Conservation (phyloP, 2,888 invertebrate genomes). For the Acanthococcus lagerstroemiae region DNA sequence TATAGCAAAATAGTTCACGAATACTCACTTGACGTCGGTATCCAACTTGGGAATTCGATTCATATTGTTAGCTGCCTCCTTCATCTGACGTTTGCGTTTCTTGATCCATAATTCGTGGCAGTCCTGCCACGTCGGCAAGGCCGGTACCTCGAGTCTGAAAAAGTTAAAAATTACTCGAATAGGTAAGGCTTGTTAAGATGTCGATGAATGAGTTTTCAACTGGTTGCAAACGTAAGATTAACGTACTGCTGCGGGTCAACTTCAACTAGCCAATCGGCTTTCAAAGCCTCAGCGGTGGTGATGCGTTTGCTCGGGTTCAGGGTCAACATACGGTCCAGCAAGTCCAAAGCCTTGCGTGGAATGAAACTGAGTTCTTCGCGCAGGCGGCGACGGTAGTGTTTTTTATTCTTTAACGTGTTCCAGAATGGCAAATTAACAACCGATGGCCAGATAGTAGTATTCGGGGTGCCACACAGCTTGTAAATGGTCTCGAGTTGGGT, state of each 20-base stretch:
- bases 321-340: conserved; percentile 91
- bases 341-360: conserved; percentile 76
- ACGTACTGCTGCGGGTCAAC: conserved; percentile 78
- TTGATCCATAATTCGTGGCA: conserved; percentile 99
- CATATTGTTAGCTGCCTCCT: conserved; percentile 53
- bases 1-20: neutral
- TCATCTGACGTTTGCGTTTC: conserved; percentile 72
- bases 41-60: too few relatives aligned
- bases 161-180: too few relatives aligned
- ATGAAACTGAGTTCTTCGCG: conserved; percentile 89
- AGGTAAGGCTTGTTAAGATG: neutral
- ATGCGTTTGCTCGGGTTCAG: conserved; percentile 89
- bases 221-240: neutral
- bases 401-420: conserved; percentile 83
- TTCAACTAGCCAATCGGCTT: conserved; percentile 83
- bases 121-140: conserved; percentile 91
- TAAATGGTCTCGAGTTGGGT: conserved; percentile 91
- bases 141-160: conserved; percentile 65
- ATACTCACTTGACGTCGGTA: conserved; percentile 9
- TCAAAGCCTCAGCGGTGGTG: conserved; percentile 86
- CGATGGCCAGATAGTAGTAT: conserved; percentile 92
- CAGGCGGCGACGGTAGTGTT: conserved; percentile 74
- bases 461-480: conserved; percentile 86
- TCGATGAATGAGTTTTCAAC: neutral
- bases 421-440: conserved; percentile 88